phyloP scores from a whole-genome alignment of 2,888 invertebrate genomes.

The Mythimna ferrago region DNA sequence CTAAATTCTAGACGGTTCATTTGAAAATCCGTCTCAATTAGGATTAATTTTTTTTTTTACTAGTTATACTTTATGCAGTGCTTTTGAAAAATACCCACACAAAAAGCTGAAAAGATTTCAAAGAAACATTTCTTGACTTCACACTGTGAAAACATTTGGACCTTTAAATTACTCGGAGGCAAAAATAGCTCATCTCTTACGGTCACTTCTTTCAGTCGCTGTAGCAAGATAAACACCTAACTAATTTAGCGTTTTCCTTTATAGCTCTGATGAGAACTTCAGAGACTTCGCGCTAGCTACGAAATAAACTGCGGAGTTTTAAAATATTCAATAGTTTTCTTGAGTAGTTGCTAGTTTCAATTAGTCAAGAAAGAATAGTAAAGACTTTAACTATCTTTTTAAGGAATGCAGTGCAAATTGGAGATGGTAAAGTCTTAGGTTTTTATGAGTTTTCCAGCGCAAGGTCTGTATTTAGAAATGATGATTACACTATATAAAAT shows the following conservation, averaged over 20 bases:
- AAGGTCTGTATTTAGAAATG: neutral
- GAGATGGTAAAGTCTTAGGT: neutral
- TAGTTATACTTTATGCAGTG: neutral
- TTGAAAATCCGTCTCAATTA: no score
- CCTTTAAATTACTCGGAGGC: neutral
- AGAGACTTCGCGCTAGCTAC: slow-evolving; percentile 22
- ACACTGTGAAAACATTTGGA: neutral
- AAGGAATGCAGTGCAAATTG: slow-evolving; percentile 9
- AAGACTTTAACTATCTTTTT: slow-evolving; percentile 5
- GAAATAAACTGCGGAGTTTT: slow-evolving; percentile 35
- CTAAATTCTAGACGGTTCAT: no score
- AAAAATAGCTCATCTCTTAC: slow-evolving; percentile 16
- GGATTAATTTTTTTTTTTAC: neutral
- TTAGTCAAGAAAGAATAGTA: slow-evolving; percentile 33
- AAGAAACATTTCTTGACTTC: neutral
- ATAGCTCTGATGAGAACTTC: slow-evolving; percentile 2
- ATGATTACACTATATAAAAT: no score
- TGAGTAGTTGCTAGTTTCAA: slow-evolving; percentile 29
- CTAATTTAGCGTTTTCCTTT: slow-evolving; percentile 28
- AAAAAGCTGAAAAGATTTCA: neutral
- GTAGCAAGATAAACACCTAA: slow-evolving; percentile 29
- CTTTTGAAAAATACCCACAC: neutral
- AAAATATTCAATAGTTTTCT: slow-evolving; percentile 50
- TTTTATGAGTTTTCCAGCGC: neutral
- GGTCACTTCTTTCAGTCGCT: slow-evolving; percentile 14